Evolutionary conservation across 92 coral and sea anemone genomes (phyloP), one percentile per base, ranked within the genome.

Genomic region (Micromussa lordhowensis): DNA sequence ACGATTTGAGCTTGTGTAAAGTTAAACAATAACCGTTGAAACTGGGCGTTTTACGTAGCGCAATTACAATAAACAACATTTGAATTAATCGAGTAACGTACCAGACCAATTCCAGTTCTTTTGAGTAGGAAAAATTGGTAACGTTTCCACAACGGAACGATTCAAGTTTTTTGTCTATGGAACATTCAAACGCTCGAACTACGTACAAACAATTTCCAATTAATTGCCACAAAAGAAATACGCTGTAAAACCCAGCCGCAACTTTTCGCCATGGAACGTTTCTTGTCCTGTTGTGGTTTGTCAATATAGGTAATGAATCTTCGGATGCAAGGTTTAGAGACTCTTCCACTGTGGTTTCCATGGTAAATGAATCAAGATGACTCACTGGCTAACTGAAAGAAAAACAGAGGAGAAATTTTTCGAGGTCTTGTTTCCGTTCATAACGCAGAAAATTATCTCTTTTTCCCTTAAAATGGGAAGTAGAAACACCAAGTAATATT

Each of bases 81-180:
- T 75, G 79, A 21, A 75, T 24, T n/a, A 75, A 30, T 29, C 58
- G 79, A 15, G 79, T 75, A 44, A 75, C 24, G 40, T 75, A 75
- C 79, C 79, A 75, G 14, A 9, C 17, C 32, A 44, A 22, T 40
- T 75, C 79, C 31, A 75, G 57, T 75, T 75, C 57, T 22, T 38
- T 40, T 11, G 79, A 75, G 57, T 14, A 75, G 57, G 30, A 7
- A 36, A 75, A 75, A 0, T 57, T 75, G 55, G 54, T n/a, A 16
- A 75, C 26, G 34, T 75, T 68, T 22, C n/a, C 79, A 75, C 79
- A 75, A 26, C n/a, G 58, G 21, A 75, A 75, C 3, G 79, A 75
- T 26, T 75, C 79, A 22, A 75, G 79, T 44, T 40, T 75, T 1
- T 75, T 51, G n/a, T 51, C 55, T 0, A n/a, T 29, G 79, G 79